Base-by-base conservation (phyloP, 2,888 invertebrate species). In the Trissoscelio sp. region DNA sequence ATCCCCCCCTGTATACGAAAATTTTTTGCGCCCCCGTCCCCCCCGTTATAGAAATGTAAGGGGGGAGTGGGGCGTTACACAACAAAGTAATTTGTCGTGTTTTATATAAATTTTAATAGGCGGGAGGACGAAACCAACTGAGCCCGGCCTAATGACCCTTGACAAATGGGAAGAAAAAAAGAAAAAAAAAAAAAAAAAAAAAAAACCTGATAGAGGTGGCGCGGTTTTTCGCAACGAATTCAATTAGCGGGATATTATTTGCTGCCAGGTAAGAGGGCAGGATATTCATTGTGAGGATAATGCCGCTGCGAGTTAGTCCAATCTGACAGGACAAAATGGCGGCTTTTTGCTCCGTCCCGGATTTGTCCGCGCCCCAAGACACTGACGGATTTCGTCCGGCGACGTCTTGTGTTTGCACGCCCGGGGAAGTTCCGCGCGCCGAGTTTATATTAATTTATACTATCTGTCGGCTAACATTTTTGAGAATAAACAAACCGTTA, bases 191-290 rank as follows among this genome's bases (percentile, higher is more conserved):
- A 42, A 24, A 7, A 51, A 31, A 58, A 24, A 37, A n/a, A n/a
- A n/a, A n/a, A n/a, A n/a, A n/a, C n/a, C n/a, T n/a, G n/a, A n/a
- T n/a, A n/a, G n/a, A n/a, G 20, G 58, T 6, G 31, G 34, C 5
- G 6, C 16, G 14, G 42, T 46, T 67, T 66, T 48, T 75, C 55
- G 14, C 66, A n/a, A 39, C 42, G 48, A 58, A 62, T 78, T 78
- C 77, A 78, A 78, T 78, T 69, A 78, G 62, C 69, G n/a, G n/a
- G 62, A 70, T 62, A 78, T 78, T 69, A 69, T 60, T 69, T 20
- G 60, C 60, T 0, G 74, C 20, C 53, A 55, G 64, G 53, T 74
- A 62, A 74, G 55, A 74, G 46, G 20, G 24, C 55, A 44, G 31
- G 28, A 42, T 37, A 58, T 75, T 48, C 42, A 58, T 75, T 51